Evolutionary conservation across 1,140 invertebrate species (phyloP), one percentile per base, ranked within the genome.

Genomic region (Trigoniulus corallinus): DNA sequence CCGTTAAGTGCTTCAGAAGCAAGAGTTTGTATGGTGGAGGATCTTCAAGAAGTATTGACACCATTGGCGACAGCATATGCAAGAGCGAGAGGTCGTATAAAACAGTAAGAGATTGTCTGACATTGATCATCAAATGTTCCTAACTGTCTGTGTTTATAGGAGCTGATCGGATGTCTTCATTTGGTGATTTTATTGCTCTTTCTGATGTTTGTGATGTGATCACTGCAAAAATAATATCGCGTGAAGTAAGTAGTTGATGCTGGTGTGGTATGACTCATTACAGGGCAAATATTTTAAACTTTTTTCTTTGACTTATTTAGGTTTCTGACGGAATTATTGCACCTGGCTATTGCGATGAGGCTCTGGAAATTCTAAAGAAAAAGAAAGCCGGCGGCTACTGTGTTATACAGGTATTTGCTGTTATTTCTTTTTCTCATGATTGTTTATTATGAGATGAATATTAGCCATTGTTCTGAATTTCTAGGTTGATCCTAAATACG

Each of bases 291-390:
- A 7, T 44, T 21, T 20, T 44, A 12, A 7, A 44, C 7, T 7
- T 44, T 7, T 39, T 39, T 40, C 40, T 51, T 37, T 10, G 42
- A 55, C 47, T 50, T 47, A 56, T 57, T 12, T 51, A 72, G 71
- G 91, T 98, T 0, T 97, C 93, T 1, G 95, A 98, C 72, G 95
- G 95, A 34, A 82, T 98, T 34, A 86, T 98, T 56, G 94, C 95
- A 0, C 91, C 94, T 2, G 86, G 81, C 3, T 98, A 94, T 63
- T 71, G 77, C 1, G 65, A 75, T 0, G 85, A 82, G 58, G 95
- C 94, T 1, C 63, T 98, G 18, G 74, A 81, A 54, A 72, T 97
- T n/a, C 66, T 98, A 12, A 84, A 80, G 53, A 96, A 96, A 64
- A 98, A 98, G 68, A 98, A 98, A 66, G 82, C 79, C 57, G 94